Base-by-base conservation (phyloP, 2,888 invertebrate genomes). In the Melolontha melolontha region DNA sequence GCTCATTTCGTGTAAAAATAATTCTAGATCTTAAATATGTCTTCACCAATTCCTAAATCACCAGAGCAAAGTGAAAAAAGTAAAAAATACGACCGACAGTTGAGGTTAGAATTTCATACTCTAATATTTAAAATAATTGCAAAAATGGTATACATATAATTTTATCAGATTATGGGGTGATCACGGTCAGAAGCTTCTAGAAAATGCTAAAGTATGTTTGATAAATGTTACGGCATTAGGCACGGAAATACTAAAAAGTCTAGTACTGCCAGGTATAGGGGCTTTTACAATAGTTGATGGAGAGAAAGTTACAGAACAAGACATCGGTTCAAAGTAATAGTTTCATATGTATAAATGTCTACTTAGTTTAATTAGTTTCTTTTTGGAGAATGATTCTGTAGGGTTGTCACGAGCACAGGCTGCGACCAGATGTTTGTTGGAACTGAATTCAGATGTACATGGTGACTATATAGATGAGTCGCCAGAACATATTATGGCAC, bases 201-300 rank as follows among this genome's bases (percentile, higher is more conserved):
- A 98, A 86, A 88, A 88, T 71, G 92, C 97, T 12, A 93, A 94
- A 81, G 90, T 98, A 75, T 98, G 98, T 81, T 83, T 99, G 22
- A 92, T 99, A 72, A 97, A 97, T 84, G 97, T 96, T 0, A 95
- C 93, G 47, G 95, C 94, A 5, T 86, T 96, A 52, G 98, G 98
- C 11, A 97, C 98, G 22, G 99, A 99, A 86, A 91, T 95, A 67
- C 84, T 99, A 29, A 99, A 99, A 83, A 95, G 96, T 27, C 87
- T 99, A 34, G 93, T 99, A 10, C 85, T 99, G 41, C 98, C 99
- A 57, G 98, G 98, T 12, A 91, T 96, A 73, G 95, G 96, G 52
- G 91, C 93, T 17, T 92, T 96, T 75, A 97, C 97, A 0, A 94
- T 98, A 72, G 91, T 97, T 11, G 98, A 98, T 86, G 94, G 94